Evolutionary conservation across 1,140 invertebrate genomes (phyloP), one percentile per base, ranked within the genome.

Genomic region (Gonioctena quinquepunctata): DNA sequence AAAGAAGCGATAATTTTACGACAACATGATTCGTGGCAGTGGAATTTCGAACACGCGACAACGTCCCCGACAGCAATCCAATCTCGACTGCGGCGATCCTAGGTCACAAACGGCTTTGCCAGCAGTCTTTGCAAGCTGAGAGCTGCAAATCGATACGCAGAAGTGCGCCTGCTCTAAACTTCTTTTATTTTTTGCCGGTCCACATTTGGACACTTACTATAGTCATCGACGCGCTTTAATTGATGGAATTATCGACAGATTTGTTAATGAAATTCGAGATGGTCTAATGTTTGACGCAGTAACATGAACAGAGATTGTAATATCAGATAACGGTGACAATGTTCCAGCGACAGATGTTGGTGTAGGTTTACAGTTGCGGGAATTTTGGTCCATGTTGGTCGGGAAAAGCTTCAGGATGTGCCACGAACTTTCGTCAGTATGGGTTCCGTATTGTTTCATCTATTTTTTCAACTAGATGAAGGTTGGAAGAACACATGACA

Each of bases 81-180:
- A 13, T 63, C 61, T 63, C 61, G 33, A 63, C 61, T 63, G 61
- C 61, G 61, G 61, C 28, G 61, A 49, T 50, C 28, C 27, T 28
- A 63, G 61, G 61, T 63, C 61, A 63, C 42, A 63, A 33, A 49
- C 28, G 61, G 33, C 61, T 63, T 63, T 63, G 19, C 61, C 61
- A 63, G 61, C 61, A 63, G 25, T 63, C 61, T 25, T 26, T 63
- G 61, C 61, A 63, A 63, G 21, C 61, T 27, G 27, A 63, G 25
- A 23, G 61, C 22, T 63, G 61, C 28, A 63, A 49, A 63, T 63
- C 61, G 33, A 63, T 63, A 63, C 27, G 18, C 19, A 19, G 16
- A 22, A 63, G 16, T 28, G 42, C 61, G 61, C 61, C 28, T 19
- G 27, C 25, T 26, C 33, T 21, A 63, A 63, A 63, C 28, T 63